Conservation (phyloP, 2,797 vertebrate species). For the Euthynnus affinis region DNA sequence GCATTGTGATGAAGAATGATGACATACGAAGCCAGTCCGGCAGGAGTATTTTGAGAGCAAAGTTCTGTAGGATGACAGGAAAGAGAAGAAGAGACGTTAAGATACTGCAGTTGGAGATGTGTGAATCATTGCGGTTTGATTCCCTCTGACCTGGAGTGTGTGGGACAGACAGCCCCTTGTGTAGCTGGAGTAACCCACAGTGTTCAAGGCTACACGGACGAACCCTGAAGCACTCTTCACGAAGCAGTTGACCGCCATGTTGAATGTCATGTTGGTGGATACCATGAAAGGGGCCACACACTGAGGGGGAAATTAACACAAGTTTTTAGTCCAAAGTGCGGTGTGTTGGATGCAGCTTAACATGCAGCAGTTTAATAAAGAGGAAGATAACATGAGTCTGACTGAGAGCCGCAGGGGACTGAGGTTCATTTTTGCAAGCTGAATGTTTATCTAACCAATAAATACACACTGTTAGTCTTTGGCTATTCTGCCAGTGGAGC, state of each 20-base stretch:
- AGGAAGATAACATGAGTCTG: background rate
- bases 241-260: conserved; percentile 38
- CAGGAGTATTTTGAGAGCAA: conserved; percentile 70
- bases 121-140: background rate
- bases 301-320: conserved; percentile 59
- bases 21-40: conserved; percentile 83
- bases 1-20: conserved; percentile 60
- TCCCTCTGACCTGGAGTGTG: conserved; percentile 83
- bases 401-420: background rate
- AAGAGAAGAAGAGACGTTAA: conserved; percentile 5
- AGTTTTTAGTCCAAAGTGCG: background rate
- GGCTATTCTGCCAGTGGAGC: background rate
- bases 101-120: background rate
- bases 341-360: background rate
- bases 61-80: conserved; percentile 60
- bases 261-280: conserved; percentile 84
- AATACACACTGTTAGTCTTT: conserved; percentile 3
- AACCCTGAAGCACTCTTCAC: conserved; percentile 80
- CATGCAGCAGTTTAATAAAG: background rate
- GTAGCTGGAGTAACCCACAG: conserved; percentile 84
- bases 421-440: background rate
- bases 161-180: conserved; percentile 87
- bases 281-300: conserved; percentile 84
- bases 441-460: conserved; percentile 6
- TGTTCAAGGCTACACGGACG: conserved; percentile 84